Evolutionary conservation across 92 coral and sea anemone genomes (phyloP).

Genomic region (Epizoanthus rinbou): DNA sequence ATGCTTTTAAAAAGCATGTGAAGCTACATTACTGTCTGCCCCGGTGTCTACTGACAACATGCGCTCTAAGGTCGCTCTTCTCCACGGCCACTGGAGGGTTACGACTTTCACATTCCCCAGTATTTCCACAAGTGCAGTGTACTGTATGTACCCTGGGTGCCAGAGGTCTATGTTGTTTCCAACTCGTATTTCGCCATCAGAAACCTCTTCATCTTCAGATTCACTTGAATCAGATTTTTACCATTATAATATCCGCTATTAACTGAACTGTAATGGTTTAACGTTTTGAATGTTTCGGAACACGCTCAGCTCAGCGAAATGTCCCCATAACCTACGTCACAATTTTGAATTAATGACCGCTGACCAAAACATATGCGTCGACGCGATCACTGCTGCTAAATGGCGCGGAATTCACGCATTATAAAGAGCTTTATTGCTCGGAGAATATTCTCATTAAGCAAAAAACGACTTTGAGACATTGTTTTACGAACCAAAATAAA

Average conservation of each 20-base stretch:
- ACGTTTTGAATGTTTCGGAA: not conserved
- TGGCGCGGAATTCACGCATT: no score
- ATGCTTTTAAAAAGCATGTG: not conserved
- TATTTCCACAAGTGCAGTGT: not conserved
- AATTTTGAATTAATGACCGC: not conserved
- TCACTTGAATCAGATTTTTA: slow-evolving; percentile 5
- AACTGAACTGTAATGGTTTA: not conserved
- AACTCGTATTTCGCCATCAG: not conserved
- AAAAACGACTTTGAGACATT: no score
- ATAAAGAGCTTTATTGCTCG: no score
- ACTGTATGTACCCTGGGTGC: no score
- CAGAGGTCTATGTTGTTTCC: not conserved
- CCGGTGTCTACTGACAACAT: no score
- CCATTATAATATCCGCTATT: slow-evolving; percentile 3
- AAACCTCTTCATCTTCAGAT: not conserved
- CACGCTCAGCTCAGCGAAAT: not conserved
- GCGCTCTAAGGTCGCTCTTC: not conserved
- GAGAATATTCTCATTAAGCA: no score
- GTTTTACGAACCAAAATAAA: no score
- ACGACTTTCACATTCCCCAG: not conserved
- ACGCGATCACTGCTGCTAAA: no score
- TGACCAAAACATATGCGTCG: not conserved
- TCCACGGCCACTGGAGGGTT: not conserved
- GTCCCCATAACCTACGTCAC: not conserved
- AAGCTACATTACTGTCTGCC: not conserved